Base-by-base conservation (phyloP, 2,888 invertebrate genomes). In the Agapetus fuscipes region DNA sequence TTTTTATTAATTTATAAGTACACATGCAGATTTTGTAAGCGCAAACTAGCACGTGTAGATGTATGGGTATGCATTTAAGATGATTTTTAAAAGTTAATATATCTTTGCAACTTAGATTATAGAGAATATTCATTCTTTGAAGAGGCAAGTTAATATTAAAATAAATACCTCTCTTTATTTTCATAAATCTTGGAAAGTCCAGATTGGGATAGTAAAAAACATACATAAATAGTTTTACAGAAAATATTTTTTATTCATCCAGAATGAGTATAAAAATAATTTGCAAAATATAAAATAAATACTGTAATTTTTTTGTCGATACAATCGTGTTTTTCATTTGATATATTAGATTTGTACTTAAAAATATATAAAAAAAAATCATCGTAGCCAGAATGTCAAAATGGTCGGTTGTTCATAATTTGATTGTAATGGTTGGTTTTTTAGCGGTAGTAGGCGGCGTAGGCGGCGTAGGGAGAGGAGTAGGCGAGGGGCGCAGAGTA, bases 401-500 rank as follows among this genome's bases (percentile, higher is more conserved):
- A 6, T 4, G 9, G 20, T 20, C 4, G 20, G 9, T 4, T 20
- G 9, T 20, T 9, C 5, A 20, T 20, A 20, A 9, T 9, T 9
- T 20, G 20, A 9, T 20, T 20, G 20, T 20, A 6, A 11, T 3
- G 5, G 15, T 15, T 11, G 12, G 16, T 30, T 30, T 30, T 14
- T 33, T 33, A 16, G 10, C 26, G 25, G 25, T 35, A 34, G 31
- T 41, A 41, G 34, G 44, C 39, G 26, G 35, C 36, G 30, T 48
- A 48, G 3, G 45, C 42, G 11, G 62, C 58, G n/a, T 57, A 44
- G 26, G 61, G 60, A 0, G 58, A 48, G 7, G 54, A 57, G n/a
- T 57, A 44, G 28, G 61, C 59, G 0, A 58, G 47, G 9, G 54
- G 40, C 1, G 48, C 41, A 2, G 41, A 14, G 33, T 43, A 46